Evolutionary conservation across 2,113 vertebrate species (phyloP), one percentile per base, ranked within the genome.

Genomic region (Erinaceus europaeus): DNA sequence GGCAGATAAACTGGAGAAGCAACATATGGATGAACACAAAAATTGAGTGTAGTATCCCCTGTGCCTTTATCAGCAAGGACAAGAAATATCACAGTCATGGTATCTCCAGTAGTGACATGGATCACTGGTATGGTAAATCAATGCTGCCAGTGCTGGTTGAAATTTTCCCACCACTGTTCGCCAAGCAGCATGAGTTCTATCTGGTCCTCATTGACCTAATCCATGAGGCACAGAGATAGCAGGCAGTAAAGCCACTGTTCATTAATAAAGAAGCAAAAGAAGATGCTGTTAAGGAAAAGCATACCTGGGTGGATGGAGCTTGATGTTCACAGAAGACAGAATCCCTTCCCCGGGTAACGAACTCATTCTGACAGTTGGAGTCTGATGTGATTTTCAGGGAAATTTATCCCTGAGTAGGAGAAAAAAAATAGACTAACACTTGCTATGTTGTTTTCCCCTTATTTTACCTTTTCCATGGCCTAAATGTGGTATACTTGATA

Each of bases 21-120:
- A 96, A 91, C 96, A 94, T 96, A 96, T 87, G 95, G 95, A 93
- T 29, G 57, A 89, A 95, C 94, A 94, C 91, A 59, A 84, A 95
- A 94, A 86, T 34, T 91, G 81, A 95, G 83, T 92, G 88, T 29
- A n/a, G 42, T 12, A 59, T 86, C 85, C 91, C 9, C 79, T 6
- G 13, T n/a, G 91, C 89, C 94, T 78, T 2, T 11, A 85, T 50
- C 91, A 91, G 93, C 91, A 76, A 94, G 91, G 93, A 76, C 55
- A 88, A 46, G 91, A 65, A 87, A n/a, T n/a, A n/a, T n/a, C n/a
- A n/a, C n/a, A n/a, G n/a, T n/a, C n/a, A n/a, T n/a, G n/a, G n/a
- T n/a, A n/a, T n/a, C n/a, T n/a, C n/a, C n/a, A n/a, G n/a, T n/a
- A n/a, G n/a, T 86, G 90, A 80, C 72, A 52, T 2, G 32, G 91